Percentiles rank a stretch among this genome's conserved stretches.
Evolutionary conservation across 2,888 invertebrate genomes (phyloP).

Genomic region (Elysia crispata): DNA sequence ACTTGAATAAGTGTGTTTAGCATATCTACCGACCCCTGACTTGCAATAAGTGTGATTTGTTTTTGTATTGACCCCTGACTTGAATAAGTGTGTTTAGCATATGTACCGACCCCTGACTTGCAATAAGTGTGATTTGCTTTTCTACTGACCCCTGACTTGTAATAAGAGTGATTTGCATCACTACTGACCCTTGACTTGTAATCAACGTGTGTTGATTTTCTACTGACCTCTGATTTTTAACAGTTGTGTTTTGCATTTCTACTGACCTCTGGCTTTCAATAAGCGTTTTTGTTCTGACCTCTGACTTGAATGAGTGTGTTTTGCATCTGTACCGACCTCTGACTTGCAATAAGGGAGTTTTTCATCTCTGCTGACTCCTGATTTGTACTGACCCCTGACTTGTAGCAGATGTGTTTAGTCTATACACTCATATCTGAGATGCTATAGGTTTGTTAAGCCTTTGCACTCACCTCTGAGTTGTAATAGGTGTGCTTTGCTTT

Average conservation of each 20-base stretch:
- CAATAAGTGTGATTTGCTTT: conserved; percentile 53
- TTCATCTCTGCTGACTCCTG: no score
- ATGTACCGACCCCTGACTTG: conserved; percentile 52
- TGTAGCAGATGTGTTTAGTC: conserved; percentile 52
- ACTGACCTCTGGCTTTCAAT: no score
- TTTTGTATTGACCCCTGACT: conserved; percentile 43
- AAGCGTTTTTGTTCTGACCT: no score
- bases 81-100: no score
- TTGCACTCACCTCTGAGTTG: conserved; percentile 52
- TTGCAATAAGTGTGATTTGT: conserved; percentile 53
- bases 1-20: no score
- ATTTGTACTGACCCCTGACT: conserved; percentile 53
- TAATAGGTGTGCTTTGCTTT: conserved; percentile 53
- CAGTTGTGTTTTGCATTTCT: no score
- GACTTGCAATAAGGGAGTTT: conserved; percentile 53
- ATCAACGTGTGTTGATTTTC: conserved; percentile 47
- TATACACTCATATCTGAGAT: no score
- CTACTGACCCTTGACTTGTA: conserved; percentile 33
- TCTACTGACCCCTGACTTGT: conserved; percentile 53
- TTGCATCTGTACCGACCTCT: conserved; percentile 53
- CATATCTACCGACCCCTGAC: conserved; percentile 55
- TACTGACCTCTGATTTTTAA: conserved; percentile 27
- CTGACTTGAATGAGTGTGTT: no score
- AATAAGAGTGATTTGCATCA: conserved; percentile 52
- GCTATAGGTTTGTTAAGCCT: background rate